Evolutionary conservation across 2,888 invertebrate genomes (phyloP).

Genomic region (Drosophila koepferae): DNA sequence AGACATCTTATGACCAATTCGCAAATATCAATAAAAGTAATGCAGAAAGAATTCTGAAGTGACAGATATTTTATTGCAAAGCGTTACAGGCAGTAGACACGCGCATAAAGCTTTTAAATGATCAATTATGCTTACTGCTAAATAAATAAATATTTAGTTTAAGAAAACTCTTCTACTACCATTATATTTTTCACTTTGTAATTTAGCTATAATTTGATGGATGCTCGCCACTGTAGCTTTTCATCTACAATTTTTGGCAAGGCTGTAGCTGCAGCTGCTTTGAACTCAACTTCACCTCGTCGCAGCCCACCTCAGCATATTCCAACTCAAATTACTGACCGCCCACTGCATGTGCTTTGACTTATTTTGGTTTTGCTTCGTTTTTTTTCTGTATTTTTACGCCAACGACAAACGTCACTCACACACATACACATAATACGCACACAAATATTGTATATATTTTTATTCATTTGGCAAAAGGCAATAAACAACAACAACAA

Average conservation of each 20-base stretch:
- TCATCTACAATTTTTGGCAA: constrained; percentile 36
- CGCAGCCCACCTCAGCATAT: constrained; percentile 44
- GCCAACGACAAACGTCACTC: constrained; percentile 65
- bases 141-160: too few species aligned
- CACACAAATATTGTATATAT: constrained; percentile 72
- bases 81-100: not conserved
- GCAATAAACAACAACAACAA: constrained; percentile 68
- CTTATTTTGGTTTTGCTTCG: constrained; percentile 40
- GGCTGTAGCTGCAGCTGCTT: constrained; percentile 33
- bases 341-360: constrained; percentile 59
- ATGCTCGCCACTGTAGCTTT: constrained; percentile 28
- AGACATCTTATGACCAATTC: constrained; percentile 5
- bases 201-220: not conserved
- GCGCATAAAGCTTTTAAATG: too few species aligned
- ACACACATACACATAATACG: constrained; percentile 30
- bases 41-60: not conserved
- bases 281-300: constrained; percentile 49
- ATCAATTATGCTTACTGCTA: not conserved
- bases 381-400: constrained; percentile 48
- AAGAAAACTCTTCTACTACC: not conserved
- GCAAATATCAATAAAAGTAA: constrained; percentile 6
- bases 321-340: constrained; percentile 55
- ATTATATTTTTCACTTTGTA: not conserved
- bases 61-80: not conserved
- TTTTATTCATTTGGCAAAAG: constrained; percentile 80